Conservation (phyloP, 2,888 invertebrate species). For the Bruchidius siliquastri region DNA sequence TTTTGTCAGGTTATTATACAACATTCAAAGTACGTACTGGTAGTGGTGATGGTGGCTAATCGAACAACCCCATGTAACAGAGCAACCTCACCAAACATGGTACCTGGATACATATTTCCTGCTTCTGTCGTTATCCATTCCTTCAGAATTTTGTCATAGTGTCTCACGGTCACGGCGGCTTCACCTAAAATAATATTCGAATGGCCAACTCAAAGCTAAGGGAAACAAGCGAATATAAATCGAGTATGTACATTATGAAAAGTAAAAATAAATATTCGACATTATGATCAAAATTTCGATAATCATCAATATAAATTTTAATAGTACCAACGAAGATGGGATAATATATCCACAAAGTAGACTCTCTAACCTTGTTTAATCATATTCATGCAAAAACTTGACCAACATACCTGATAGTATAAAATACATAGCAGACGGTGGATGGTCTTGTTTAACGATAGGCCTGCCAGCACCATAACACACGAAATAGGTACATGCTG, state of each 20-base stretch:
- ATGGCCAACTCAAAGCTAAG: slow-evolving; percentile 58
- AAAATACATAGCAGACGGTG: slow-evolving; percentile 38
- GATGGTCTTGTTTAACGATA: slow-evolving; percentile 59
- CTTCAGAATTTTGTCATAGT: slow-evolving; percentile 52
- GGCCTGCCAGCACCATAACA: slow-evolving; percentile 56
- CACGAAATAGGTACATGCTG: slow-evolving; percentile 58
- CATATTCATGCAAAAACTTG: slow-evolving; percentile 43
- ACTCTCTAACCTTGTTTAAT: too few species aligned
- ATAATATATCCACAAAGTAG: too few species aligned
- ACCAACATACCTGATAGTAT: background rate
- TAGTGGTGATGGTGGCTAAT: slow-evolving; percentile 57
- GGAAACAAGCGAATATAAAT: too few species aligned
- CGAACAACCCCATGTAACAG: slow-evolving; percentile 58
- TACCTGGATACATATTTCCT: slow-evolving; percentile 54
- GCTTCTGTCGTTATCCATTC: slow-evolving; percentile 49
- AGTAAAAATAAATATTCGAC: too few species aligned
- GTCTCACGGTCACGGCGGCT: slow-evolving; percentile 50
- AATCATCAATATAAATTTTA: too few species aligned
- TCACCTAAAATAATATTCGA: slow-evolving; percentile 54
- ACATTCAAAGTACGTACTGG: slow-evolving; percentile 40
- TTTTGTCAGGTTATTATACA: too few species aligned
- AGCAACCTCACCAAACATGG: slow-evolving; percentile 65
- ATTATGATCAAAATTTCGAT: too few species aligned
- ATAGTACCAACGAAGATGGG: too few species aligned
- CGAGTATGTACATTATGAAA: too few species aligned